These are phyloP conservation scores for Paedocypris micromegethes DNA, from an alignment of 2,797 vertebrate genomes.

Conservation along the genomic window DNA sequence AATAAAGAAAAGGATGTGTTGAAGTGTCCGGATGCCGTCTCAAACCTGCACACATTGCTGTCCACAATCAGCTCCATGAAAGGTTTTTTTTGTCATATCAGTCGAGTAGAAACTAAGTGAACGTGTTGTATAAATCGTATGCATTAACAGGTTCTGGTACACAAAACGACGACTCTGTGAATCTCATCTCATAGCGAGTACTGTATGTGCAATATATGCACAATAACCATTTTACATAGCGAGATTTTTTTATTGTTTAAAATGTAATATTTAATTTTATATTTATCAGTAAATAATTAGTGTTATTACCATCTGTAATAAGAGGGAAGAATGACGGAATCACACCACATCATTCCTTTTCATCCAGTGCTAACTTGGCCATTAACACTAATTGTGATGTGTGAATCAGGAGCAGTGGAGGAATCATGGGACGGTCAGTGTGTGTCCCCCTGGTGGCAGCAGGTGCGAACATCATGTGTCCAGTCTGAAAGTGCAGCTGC, in stretches of 20 bases:
- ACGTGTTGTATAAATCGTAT: background rate
- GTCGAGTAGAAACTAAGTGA: background rate
- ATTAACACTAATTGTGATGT: conserved; percentile 3
- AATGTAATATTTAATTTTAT: too few species aligned
- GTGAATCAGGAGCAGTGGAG: conserved; percentile 76
- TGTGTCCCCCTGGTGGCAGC: conserved; percentile 96
- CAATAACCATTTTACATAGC: too few species aligned
- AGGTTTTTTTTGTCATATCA: conserved; percentile 63
- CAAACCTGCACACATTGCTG: conserved; percentile 77
- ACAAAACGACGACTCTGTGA: too few species aligned
- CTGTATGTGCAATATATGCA: too few species aligned
- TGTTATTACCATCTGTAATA: too few species aligned
- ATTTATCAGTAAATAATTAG: too few species aligned
- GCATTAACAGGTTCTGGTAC: too few species aligned
- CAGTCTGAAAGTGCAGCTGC: conserved; percentile 82
- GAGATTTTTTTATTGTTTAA: too few species aligned
- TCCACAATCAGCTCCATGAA: conserved; percentile 84
- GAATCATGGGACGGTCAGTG: conserved; percentile 89
- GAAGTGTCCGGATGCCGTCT: conserved; percentile 68
- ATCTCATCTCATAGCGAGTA: too few species aligned
- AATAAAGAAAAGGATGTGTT: conserved; percentile 85
- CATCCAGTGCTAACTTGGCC: background rate
- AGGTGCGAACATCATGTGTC: conserved; percentile 80
- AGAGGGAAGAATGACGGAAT: too few species aligned
- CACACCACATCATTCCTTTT: background rate